phyloP scores from a whole-genome alignment of 1,140 invertebrate species.

The Brachionus rubens region DNA sequence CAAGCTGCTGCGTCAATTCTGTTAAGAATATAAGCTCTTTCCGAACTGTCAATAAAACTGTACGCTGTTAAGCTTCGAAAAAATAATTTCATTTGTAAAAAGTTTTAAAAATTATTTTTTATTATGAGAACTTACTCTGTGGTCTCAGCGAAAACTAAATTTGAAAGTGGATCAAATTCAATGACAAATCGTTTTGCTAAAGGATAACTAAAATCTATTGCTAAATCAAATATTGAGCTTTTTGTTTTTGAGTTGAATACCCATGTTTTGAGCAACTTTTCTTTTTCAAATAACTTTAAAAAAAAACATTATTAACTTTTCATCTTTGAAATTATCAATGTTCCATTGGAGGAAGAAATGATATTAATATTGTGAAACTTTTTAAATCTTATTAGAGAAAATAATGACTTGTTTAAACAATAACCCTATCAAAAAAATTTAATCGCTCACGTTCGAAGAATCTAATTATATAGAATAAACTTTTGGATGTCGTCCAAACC shows the following conservation, averaged over 20 bases:
- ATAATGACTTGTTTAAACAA: too few species aligned
- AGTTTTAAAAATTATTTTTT: too few species aligned
- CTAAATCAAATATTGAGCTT: slow-evolving; percentile 12
- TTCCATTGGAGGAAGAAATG: too few species aligned
- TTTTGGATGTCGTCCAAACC: too few species aligned
- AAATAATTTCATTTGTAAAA: too few species aligned
- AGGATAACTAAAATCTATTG: slow-evolving; percentile 8
- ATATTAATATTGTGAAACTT: too few species aligned
- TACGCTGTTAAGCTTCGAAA: not conserved
- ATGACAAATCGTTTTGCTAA: slow-evolving; percentile 27
- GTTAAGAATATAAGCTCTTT: not conserved
- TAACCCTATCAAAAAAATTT: too few species aligned
- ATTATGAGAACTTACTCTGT: slow-evolving; percentile 3
- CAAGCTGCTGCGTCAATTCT: not conserved
- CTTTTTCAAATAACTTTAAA: slow-evolving; percentile 8
- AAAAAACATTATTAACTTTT: not conserved
- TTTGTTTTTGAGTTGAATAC: slow-evolving; percentile 31
- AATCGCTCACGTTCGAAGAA: too few species aligned
- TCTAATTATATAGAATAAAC: too few species aligned
- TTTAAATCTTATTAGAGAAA: too few species aligned
- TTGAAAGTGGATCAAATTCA: not conserved
- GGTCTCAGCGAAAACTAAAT: not conserved
- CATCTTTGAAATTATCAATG: not conserved
- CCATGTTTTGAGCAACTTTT: slow-evolving; percentile 3
- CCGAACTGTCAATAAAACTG: not conserved